Conservation (phyloP, 2,888 invertebrate genomes). For the Tortricodes alternella region DNA sequence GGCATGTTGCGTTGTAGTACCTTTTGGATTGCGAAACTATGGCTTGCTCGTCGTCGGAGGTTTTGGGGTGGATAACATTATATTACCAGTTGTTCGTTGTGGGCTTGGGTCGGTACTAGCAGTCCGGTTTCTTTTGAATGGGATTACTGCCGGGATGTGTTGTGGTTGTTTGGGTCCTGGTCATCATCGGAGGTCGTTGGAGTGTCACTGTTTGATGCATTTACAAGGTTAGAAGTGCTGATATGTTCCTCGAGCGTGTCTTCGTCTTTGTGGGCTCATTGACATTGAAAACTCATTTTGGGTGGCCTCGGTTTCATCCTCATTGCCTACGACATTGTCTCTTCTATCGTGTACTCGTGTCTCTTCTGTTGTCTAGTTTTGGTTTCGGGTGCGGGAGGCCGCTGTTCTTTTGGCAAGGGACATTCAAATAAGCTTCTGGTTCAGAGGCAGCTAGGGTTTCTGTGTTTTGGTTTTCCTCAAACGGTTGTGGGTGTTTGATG, state of each 20-base stretch:
- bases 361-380: no score
- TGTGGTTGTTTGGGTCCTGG: not conserved
- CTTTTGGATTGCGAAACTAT: not conserved
- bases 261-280: no score
- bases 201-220: no score
- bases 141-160: not conserved
- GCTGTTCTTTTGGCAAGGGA: not conserved
- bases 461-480: constrained; percentile 2
- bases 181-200: constrained; percentile 2
- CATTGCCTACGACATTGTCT: no score
- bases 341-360: no score
- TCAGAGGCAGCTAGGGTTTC: not conserved
- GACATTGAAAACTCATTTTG: no score
- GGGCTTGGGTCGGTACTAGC: not conserved
- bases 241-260: no score
- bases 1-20: not conserved
- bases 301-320: not conserved
- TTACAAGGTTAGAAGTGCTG: no score
- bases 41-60: not conserved
- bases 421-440: constrained; percentile 1
- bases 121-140: not conserved
- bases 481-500: no score
- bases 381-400: not conserved
- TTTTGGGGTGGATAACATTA: not conserved
- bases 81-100: not conserved